A percentile compares a stretch with the other conserved stretches of the same genome.
phyloP scores from a whole-genome alignment of 2,888 invertebrate genomes.

The Gisinianus flammeolus region DNA sequence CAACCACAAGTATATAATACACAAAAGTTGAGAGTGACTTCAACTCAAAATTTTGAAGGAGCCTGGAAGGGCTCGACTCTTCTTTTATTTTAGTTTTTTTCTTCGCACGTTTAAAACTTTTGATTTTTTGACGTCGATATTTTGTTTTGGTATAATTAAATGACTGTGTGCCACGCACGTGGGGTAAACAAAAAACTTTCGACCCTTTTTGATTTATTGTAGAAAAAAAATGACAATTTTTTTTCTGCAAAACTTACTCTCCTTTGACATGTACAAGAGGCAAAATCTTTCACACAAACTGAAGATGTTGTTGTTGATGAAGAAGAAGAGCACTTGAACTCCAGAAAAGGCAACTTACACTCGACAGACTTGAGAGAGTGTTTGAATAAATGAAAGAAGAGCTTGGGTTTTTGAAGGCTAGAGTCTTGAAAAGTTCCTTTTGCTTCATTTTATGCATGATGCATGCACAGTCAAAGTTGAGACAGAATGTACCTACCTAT shows the following conservation, averaged over 20 bases:
- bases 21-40: too few relatives aligned
- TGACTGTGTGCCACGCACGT: background rate
- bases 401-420: background rate
- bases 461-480: background rate
- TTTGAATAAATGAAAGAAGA: background rate
- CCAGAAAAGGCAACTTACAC: background rate
- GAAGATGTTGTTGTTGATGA: background rate
- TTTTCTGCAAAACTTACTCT: background rate
- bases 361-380: background rate
- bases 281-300: background rate
- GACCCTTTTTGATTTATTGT: too few relatives aligned
- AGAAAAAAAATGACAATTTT: background rate
- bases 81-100: too few relatives aligned
- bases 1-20: too few relatives aligned
- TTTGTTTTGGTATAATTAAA: too few relatives aligned
- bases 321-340: background rate
- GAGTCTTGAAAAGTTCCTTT: background rate
- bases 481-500: background rate
- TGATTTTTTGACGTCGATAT: too few relatives aligned
- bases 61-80: too few relatives aligned
- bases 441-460: background rate
- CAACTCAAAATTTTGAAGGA: too few relatives aligned
- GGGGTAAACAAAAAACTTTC: background rate
- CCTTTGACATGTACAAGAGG: background rate
- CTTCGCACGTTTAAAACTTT: too few relatives aligned